phyloP scores from a whole-genome alignment of 2,797 vertebrate species.

The Tachyglossus aculeatus region DNA sequence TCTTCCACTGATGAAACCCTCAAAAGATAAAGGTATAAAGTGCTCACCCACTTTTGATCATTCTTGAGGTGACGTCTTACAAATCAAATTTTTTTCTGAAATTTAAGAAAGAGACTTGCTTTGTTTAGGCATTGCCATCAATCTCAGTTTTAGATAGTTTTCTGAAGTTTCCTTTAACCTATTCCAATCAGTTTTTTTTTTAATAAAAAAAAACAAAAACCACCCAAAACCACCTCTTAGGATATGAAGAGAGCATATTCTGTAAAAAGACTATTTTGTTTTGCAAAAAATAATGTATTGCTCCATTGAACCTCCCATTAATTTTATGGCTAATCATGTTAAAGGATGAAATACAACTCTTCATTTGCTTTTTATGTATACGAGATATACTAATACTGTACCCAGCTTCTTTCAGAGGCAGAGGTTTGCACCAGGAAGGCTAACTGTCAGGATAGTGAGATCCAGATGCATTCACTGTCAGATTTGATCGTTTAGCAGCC shows the following conservation, averaged over 20 bases:
- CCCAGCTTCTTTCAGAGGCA: background rate
- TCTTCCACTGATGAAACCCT: slow-evolving; percentile 36
- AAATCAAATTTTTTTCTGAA: background rate
- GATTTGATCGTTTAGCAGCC: background rate
- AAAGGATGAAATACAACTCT: background rate
- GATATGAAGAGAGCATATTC: background rate
- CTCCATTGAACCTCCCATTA: no score
- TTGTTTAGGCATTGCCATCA: background rate
- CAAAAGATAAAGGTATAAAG: background rate
- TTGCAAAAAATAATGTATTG: no score
- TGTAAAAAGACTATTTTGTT: background rate
- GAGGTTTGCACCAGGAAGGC: rapidly evolving
- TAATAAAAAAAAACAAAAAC: slow-evolving; percentile 48
- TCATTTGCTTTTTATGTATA: background rate
- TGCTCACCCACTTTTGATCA: rapidly evolving
- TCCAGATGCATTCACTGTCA: background rate
- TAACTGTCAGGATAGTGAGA: rapidly evolving
- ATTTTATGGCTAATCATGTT: rapidly evolving
- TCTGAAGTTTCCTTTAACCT: slow-evolving; percentile 1
- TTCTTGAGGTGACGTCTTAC: background rate
- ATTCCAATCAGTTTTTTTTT: slow-evolving; percentile 38
- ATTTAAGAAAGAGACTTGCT: background rate
- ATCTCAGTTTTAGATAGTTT: background rate
- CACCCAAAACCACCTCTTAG: no score
- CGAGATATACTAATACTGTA: rapidly evolving